Base-by-base conservation (phyloP, 2,888 invertebrate genomes). In the Eugnorisma glareosa region DNA sequence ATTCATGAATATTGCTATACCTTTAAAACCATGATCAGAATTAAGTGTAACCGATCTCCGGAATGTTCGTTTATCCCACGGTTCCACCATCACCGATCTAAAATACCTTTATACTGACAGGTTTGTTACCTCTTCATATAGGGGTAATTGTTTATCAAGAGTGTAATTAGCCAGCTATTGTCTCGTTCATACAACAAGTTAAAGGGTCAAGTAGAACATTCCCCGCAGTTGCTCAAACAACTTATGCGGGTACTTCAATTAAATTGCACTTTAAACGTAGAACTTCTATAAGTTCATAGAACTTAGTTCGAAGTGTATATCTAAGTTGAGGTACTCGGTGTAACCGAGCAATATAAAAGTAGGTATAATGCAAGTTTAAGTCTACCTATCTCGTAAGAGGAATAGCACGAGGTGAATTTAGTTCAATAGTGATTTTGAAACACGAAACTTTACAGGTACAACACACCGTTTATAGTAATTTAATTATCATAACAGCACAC, bases 241-340 rank as follows among this genome's bases (percentile, higher is more conserved):
- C 66, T 73, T 66, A 88, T 87, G 88, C 88, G 86, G 86, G 86
- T 73, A 68, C 83, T 79, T 84, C 84, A 88, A 87, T 87, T 82
- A 88, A 86, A 84, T 68, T 84, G 72, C 84, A 84, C 84, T 86
- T 79, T 73, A 88, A 75, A 77, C 83, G 68, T 83, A 81, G 71
- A 85, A 79, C 77, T 84, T 85, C 86, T 80, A 83, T 81, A 75
- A 72, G 80, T 82, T 81, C 68, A 76, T 81, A 82, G 80, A 77
- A 79, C 75, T 72, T 77, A 61, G 85, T 73, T 75, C 66, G 31
- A 69, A 72, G 71, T 79, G 67, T 76, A 70, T 61, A 48, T 73
- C 71, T 79, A 79, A 73, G 37, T 79, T 78, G 13, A 71, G 59
- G 40, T 77, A 57, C 24, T 51, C 10, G 51, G 68, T 73, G 73